Conservation (phyloP, 2,888 invertebrate genomes). For the Lochmaea capreae region DNA sequence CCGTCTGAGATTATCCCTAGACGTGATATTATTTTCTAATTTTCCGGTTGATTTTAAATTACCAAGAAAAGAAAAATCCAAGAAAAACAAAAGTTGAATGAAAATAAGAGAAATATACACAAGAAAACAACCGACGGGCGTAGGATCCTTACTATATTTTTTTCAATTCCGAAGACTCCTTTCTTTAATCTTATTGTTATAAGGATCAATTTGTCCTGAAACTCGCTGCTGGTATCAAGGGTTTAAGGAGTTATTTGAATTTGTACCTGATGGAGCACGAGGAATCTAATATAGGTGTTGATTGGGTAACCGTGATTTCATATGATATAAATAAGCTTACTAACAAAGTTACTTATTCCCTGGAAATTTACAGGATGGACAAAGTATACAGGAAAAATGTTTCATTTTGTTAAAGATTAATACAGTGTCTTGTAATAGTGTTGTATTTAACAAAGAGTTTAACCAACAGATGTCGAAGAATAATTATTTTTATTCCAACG, state of each 20-base stretch:
- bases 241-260: not conserved
- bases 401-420: no score
- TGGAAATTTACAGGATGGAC: no score
- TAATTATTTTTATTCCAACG: no score
- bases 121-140: not conserved
- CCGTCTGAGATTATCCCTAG: not conserved
- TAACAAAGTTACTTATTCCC: no score
- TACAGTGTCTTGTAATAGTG: no score
- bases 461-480: no score
- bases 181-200: not conserved
- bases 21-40: not conserved
- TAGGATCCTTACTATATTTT: not conserved
- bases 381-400: no score
- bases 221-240: not conserved
- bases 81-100: not conserved
- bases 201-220: not conserved
- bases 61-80: not conserved
- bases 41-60: conserved; percentile 4
- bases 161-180: not conserved
- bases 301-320: not conserved
- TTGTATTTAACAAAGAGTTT: no score
- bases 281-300: not conserved
- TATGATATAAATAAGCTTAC: not conserved
- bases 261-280: not conserved
- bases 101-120: not conserved